Conservation (phyloP, 2,797 vertebrate species). For the Sciaenops ocellatus region DNA sequence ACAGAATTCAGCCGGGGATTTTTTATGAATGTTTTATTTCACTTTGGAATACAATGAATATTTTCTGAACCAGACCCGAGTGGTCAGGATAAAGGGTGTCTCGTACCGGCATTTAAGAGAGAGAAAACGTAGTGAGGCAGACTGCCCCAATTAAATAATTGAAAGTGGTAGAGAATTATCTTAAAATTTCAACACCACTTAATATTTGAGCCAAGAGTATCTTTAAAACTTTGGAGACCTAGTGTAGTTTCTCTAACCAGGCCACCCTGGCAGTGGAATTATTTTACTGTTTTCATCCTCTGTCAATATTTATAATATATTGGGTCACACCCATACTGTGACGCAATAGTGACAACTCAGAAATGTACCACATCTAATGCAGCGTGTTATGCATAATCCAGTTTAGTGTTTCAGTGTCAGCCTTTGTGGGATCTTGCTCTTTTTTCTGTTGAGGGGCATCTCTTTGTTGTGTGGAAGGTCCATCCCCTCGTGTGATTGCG, state of each 20-base stretch:
- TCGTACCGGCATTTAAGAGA: slow-evolving; percentile 36
- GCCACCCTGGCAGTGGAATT: slow-evolving; percentile 32
- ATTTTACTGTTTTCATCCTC: slow-evolving; percentile 40
- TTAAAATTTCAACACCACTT: slow-evolving; percentile 26
- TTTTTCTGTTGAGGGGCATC: slow-evolving; percentile 27
- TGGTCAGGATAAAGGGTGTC: slow-evolving; percentile 42
- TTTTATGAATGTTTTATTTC: slow-evolving; percentile 77
- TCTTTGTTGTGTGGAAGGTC: slow-evolving; percentile 65
- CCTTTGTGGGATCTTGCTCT: slow-evolving; percentile 21
- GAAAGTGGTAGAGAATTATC: not conserved
- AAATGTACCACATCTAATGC: slow-evolving; percentile 53
- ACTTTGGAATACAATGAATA: slow-evolving; percentile 69
- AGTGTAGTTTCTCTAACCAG: slow-evolving; percentile 11
- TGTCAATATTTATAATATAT: slow-evolving; percentile 45
- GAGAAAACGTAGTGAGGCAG: slow-evolving; percentile 10
- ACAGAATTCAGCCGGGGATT: slow-evolving; percentile 62
- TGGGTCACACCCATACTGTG: not conserved
- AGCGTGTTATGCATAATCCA: slow-evolving; percentile 44
- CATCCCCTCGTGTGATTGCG: slow-evolving; percentile 31
- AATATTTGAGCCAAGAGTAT: not conserved
- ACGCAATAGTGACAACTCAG: slow-evolving; percentile 25
- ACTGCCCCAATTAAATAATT: slow-evolving; percentile 26
- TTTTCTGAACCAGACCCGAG: slow-evolving; percentile 40
- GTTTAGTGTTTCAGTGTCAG: slow-evolving; percentile 34
- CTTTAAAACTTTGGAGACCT: slow-evolving; percentile 13